Conservation (phyloP, 2,888 invertebrate species). For the Ephialtes manifestator region DNA sequence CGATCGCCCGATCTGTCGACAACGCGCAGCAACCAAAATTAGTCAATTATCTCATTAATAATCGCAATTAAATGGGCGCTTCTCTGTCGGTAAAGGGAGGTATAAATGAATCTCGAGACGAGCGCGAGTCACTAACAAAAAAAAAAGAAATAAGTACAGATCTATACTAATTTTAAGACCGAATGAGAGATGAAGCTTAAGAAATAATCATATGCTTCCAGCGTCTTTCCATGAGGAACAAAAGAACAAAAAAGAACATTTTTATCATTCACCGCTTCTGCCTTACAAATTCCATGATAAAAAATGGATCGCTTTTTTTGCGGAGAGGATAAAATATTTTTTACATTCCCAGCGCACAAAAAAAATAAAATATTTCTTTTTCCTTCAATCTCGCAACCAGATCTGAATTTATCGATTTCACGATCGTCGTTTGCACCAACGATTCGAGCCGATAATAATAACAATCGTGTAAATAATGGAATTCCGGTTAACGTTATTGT, state of each 20-base stretch:
- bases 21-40: slow-evolving; percentile 81
- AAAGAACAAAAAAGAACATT: slow-evolving; percentile 7
- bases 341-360: slow-evolving; percentile 40
- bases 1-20: slow-evolving; percentile 72
- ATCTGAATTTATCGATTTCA: slow-evolving; percentile 18
- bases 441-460: slow-evolving; percentile 45
- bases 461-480: slow-evolving; percentile 62
- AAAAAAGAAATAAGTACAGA: slow-evolving; percentile 29
- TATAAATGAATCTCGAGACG: slow-evolving; percentile 40
- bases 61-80: slow-evolving; percentile 47
- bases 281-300: slow-evolving; percentile 48
- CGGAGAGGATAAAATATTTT: slow-evolving; percentile 33
- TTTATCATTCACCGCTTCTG: slow-evolving; percentile 36
- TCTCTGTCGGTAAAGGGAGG: slow-evolving; percentile 34
- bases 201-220: slow-evolving; percentile 23
- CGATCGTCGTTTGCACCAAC: slow-evolving; percentile 14
- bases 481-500: slow-evolving; percentile 62
- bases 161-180: slow-evolving; percentile 29
- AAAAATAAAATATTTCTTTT: slow-evolving; percentile 5
- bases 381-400: not conserved
- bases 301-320: slow-evolving; percentile 29
- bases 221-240: slow-evolving; percentile 28
- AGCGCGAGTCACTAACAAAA: slow-evolving; percentile 43
- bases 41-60: slow-evolving; percentile 80
- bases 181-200: slow-evolving; percentile 20